Evolutionary conservation across 2,113 vertebrate species (phyloP), one percentile per base, ranked within the genome.

Genomic region (Upupa epops): DNA sequence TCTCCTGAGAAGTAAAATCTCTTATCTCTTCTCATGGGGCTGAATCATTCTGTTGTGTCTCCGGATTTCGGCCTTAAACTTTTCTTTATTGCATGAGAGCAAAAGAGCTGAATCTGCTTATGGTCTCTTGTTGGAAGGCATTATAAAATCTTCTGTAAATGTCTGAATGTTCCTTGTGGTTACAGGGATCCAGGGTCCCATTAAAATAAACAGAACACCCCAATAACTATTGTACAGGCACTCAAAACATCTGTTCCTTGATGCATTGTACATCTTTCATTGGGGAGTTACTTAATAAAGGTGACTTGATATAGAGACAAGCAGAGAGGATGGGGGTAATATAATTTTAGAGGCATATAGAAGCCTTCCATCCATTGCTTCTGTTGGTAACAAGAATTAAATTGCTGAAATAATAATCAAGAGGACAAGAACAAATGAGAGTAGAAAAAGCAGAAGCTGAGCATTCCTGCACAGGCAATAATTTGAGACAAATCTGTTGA

Each of bases 191-290:
- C 86, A 85, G 90, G 68, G 92, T 64, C 48, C 74, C 77, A 91
- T 92, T 94, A 94, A 94, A 92, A 94, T 93, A 95, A 94, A 89
- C 42, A 93, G 86, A 93, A 95, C 73, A 63, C 42, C 63, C 81
- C 70, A 85, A 25, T 76, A 95, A 66, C 60, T 87, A 8, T 63
- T 70, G 81, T 52, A 59, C 59, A 85, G 92, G 59, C 70, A 63
- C 81, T 93, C 46, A n/a, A 60, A 95, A 28, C 92, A 89, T 72
- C 94, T 96, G 81, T 55, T 93, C 77, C 55, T 64, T 17, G 3
- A 59, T 63, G 55, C 70, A 59, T 29, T 77, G 70, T 36, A 21
- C 64, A 74, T 34, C 21, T 52, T 88, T n/a, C 86, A 52, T 49
- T 74, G 60, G 86, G 31, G 69, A 83, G 31, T 84, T 82, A 64